These are phyloP conservation scores for Psilanteris sp. DNA, from an alignment of 1,140 invertebrate genomes.

Conservation along the genomic window DNA sequence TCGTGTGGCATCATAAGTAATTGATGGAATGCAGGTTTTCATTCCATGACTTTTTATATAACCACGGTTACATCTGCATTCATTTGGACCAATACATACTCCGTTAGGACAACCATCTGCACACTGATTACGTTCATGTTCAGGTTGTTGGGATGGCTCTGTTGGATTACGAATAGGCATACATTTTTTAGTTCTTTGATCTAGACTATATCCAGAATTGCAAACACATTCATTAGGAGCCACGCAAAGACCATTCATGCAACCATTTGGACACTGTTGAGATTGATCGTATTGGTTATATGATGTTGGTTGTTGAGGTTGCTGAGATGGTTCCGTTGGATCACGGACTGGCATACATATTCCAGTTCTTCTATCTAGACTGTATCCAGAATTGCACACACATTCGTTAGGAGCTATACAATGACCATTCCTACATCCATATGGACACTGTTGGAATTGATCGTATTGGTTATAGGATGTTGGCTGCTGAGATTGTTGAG, in stretches of 20 bases:
- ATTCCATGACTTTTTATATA: conserved; percentile 47
- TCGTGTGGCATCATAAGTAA: conserved; percentile 19
- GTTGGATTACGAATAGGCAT: background rate
- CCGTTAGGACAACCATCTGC: conserved; percentile 53
- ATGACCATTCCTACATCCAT: conserved; percentile 63
- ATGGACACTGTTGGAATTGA: conserved; percentile 60
- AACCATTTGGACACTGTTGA: conserved; percentile 66
- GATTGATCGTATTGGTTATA: too few species aligned
- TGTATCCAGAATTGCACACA: too few species aligned
- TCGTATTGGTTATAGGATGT: too few species aligned
- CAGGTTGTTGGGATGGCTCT: too few species aligned
- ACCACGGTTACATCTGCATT: conserved; percentile 64
- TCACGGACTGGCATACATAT: background rate
- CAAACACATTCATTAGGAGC: conserved; percentile 68
- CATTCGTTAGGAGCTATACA: conserved; percentile 60
- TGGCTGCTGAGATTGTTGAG: too few species aligned
- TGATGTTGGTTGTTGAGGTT: too few species aligned
- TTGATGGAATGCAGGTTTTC: conserved; percentile 12
- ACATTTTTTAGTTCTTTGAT: conserved; percentile 19
- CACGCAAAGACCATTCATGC: conserved; percentile 66
- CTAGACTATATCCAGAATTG: conserved; percentile 55
- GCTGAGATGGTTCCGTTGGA: too few species aligned
- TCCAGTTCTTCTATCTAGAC: too few species aligned
- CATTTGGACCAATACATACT: conserved; percentile 56
- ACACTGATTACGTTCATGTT: too few species aligned